phyloP scores from a whole-genome alignment of 2,888 invertebrate species.

The Meiosimyza platycephala region DNA sequence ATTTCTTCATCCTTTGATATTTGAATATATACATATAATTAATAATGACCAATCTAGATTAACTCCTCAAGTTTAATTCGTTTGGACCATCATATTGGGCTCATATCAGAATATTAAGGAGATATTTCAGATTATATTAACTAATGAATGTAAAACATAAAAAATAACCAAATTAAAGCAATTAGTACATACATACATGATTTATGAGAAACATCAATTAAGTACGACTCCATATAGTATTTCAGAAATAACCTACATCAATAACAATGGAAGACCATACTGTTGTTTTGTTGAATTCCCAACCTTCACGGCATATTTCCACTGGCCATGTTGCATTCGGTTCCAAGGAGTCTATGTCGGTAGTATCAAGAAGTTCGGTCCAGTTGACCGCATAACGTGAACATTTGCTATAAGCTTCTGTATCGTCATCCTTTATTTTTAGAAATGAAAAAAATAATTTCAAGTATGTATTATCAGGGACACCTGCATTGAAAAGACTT shows the following conservation, averaged over 20 bases:
- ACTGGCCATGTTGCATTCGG: conserved; percentile 73
- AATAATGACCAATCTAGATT: too few species aligned
- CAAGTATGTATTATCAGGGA: too few species aligned
- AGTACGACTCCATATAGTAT: conserved; percentile 13
- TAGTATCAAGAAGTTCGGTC: conserved; percentile 69
- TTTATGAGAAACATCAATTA: conserved; percentile 13
- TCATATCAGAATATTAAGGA: too few species aligned
- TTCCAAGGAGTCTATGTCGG: conserved; percentile 55
- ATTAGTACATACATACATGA: conserved; percentile 16
- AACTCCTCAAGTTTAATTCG: too few species aligned
- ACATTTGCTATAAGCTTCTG: conserved; percentile 76
- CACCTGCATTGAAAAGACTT: too few species aligned
- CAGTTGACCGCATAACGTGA: conserved; percentile 80
- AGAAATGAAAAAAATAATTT: too few species aligned
- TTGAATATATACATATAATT: too few species aligned
- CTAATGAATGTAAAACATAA: too few species aligned
- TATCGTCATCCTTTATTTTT: conserved; percentile 54
- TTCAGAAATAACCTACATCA: conserved; percentile 73
- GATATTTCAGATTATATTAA: too few species aligned
- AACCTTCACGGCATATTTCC: conserved; percentile 80
- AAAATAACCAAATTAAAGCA: too few species aligned
- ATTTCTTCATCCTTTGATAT: too few species aligned
- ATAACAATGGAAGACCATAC: conserved; percentile 84
- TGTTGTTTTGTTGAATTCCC: conserved; percentile 80
- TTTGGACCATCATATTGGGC: too few species aligned